Evolutionary conservation across 1,140 invertebrate genomes (phyloP).

Genomic region (Goniozus legneri): DNA sequence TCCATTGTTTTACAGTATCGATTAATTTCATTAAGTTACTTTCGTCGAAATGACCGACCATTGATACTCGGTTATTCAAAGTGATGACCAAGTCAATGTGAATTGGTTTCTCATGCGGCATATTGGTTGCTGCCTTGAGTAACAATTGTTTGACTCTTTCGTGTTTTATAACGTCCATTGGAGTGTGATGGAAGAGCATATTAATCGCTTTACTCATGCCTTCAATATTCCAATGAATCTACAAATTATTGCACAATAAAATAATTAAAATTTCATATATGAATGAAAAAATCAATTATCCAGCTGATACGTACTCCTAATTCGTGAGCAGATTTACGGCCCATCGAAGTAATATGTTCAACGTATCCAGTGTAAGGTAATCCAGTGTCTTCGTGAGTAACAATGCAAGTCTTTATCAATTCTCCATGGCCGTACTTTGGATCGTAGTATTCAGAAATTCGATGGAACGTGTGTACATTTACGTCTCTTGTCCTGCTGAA

Average conservation of each 20-base stretch:
- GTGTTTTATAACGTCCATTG: slow-evolving; percentile 8
- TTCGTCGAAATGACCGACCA: slow-evolving; percentile 17
- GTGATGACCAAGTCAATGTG: slow-evolving; percentile 26
- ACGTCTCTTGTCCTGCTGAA: slow-evolving; percentile 26
- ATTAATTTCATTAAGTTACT: slow-evolving; percentile 10
- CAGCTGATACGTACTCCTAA: slow-evolving; percentile 23
- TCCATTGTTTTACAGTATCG: not conserved
- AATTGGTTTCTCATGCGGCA: slow-evolving; percentile 14
- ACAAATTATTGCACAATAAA: slow-evolving; percentile 4
- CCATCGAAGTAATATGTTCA: slow-evolving; percentile 10
- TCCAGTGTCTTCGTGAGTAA: slow-evolving; percentile 21
- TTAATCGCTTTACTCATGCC: slow-evolving; percentile 15
- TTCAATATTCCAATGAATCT: slow-evolving; percentile 27
- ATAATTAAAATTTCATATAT: not conserved
- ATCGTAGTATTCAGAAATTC: slow-evolving; percentile 32
- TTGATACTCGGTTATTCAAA: slow-evolving; percentile 19
- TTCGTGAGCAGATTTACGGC: slow-evolving; percentile 14
- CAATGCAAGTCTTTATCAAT: slow-evolving; percentile 14
- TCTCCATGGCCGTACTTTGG: slow-evolving; percentile 31
- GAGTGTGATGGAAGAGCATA: slow-evolving; percentile 1
- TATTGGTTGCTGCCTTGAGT: slow-evolving; percentile 7
- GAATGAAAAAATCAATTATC: not conserved
- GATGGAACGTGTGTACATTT: slow-evolving; percentile 16
- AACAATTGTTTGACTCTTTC: slow-evolving; percentile 20
- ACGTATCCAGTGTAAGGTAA: slow-evolving; percentile 21